phyloP scores from a whole-genome alignment of 2,113 vertebrate genomes.

The Tetrax tetrax region DNA sequence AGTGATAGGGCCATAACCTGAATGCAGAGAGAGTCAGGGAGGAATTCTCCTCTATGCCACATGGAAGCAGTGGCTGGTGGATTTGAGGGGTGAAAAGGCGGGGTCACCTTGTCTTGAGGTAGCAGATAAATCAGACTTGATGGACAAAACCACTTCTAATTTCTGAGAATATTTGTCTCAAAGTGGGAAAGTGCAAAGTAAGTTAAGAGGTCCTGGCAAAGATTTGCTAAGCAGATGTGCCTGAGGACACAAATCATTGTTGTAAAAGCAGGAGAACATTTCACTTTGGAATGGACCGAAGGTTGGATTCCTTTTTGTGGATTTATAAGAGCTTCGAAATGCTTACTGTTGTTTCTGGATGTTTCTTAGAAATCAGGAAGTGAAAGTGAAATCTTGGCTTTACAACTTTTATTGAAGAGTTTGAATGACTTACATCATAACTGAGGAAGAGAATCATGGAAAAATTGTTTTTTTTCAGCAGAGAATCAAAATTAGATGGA shows the following conservation, averaged over 20 bases:
- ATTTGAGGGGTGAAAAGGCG: not conserved
- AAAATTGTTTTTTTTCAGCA: not conserved
- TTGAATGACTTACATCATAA: not conserved
- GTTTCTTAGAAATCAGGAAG: not conserved
- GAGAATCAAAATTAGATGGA: not conserved
- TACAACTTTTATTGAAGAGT: not conserved
- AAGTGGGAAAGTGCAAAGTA: not conserved
- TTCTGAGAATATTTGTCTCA: not conserved
- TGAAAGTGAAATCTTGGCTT: not conserved
- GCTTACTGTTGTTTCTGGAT: not conserved
- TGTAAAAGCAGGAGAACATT: not conserved
- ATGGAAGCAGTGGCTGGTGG: not conserved
- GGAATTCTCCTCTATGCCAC: not conserved
- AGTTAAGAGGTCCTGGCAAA: not conserved
- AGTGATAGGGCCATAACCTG: constrained; percentile 12
- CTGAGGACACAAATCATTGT: not conserved
- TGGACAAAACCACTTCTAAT: not conserved
- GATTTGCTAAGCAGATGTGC: not conserved
- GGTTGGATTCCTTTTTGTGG: not conserved
- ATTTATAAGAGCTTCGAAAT: not conserved
- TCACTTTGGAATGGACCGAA: not conserved
- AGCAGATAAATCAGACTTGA: not conserved
- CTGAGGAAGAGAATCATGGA: not conserved
- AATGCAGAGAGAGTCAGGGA: not conserved
- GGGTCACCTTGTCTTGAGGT: not conserved